These are phyloP conservation scores for Tillus elongatus DNA, from an alignment of 2,888 invertebrate species.

Conservation along the genomic window DNA sequence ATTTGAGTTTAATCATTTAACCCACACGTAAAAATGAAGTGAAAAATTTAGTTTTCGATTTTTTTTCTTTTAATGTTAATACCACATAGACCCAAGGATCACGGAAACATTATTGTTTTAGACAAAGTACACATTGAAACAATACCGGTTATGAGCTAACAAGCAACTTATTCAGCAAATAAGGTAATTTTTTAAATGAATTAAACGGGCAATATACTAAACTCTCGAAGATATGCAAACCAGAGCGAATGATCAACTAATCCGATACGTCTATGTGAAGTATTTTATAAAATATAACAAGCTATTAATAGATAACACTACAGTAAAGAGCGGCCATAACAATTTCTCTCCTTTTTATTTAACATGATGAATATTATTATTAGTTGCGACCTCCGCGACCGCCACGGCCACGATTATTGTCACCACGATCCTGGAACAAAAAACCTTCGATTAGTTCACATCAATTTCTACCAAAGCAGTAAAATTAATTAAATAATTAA, in stretches of 20 bases:
- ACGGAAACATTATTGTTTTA: conserved; percentile 15
- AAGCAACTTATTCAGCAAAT: no score
- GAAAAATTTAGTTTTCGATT: conserved; percentile 15
- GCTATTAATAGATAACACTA: conserved; percentile 35
- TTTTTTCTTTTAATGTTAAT: conserved; percentile 18
- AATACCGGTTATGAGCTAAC: neutral
- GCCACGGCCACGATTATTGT: conserved; percentile 33
- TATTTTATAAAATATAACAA: conserved; percentile 22
- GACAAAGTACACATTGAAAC: conserved; percentile 15
- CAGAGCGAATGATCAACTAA: conserved; percentile 27
- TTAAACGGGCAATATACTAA: no score
- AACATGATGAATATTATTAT: conserved; percentile 20
- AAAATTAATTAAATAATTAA: no score
- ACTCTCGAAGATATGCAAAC: conserved; percentile 27
- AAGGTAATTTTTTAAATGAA: no score
- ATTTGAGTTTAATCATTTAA: conserved; percentile 26
- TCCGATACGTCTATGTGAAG: conserved; percentile 21
- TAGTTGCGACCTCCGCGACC: conserved; percentile 35
- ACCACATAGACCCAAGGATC: conserved; percentile 25
- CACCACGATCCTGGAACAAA: conserved; percentile 36
- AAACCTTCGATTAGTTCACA: conserved; percentile 12
- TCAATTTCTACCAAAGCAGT: no score
- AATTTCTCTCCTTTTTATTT: conserved; percentile 28
- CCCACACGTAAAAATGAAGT: conserved; percentile 37
- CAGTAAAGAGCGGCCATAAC: conserved; percentile 36